Conservation (phyloP, 2,888 invertebrate genomes). For the Microctonus hyperodae region DNA sequence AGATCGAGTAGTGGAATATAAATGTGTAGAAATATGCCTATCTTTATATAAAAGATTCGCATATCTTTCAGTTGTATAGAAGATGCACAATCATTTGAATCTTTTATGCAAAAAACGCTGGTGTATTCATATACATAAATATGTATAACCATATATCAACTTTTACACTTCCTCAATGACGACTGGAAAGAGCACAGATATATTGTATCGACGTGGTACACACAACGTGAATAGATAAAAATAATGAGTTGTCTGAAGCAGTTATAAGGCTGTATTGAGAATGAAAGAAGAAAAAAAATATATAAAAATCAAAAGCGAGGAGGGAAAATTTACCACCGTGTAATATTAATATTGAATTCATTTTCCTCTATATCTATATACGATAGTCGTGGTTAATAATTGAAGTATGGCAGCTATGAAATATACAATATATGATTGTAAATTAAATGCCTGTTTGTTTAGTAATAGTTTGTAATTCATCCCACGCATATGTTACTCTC, state of each 20-base stretch:
- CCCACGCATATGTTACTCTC: not conserved
- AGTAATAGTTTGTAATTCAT: not conserved
- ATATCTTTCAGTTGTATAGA: conserved; percentile 20
- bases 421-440: not conserved
- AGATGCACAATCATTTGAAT: conserved; percentile 42
- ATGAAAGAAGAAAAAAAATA: not conserved
- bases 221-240: not conserved
- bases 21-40: no score
- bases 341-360: not conserved
- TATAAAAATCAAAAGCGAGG: no score
- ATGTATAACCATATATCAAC: not conserved
- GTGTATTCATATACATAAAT: not conserved
- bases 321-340: not conserved
- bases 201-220: not conserved
- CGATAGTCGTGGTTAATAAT: not conserved
- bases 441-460: not conserved
- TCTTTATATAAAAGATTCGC: no score
- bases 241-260: not conserved
- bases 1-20: not conserved
- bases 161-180: not conserved
- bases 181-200: not conserved
- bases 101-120: conserved; percentile 31
- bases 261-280: not conserved
- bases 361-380: not conserved
- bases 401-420: not conserved